Evolutionary conservation across 1,140 invertebrate species (phyloP).

Genomic region (Heliconius himera): DNA sequence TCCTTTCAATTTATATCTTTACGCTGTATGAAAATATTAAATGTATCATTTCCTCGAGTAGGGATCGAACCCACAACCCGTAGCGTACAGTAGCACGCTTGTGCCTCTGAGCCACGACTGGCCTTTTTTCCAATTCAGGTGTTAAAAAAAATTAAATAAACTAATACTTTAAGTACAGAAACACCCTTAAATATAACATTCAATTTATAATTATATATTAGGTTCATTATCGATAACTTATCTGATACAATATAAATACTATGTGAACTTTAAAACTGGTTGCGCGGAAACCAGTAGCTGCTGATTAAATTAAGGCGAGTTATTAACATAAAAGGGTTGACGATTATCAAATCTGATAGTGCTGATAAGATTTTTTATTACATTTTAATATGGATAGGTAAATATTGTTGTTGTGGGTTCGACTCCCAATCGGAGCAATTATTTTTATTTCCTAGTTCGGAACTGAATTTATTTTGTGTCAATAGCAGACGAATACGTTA

Average conservation of each 20-base stretch:
- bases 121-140: no score
- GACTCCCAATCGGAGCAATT: neutral
- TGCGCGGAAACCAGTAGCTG: conserved; percentile 13
- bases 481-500: no score
- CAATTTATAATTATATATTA: conserved; percentile 9
- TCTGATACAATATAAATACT: neutral
- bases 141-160: no score
- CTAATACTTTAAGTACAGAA: neutral
- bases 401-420: neutral
- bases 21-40: no score
- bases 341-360: conserved; percentile 21
- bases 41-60: no score
- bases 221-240: neutral
- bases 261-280: conserved; percentile 19
- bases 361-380: conserved; percentile 16
- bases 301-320: conserved; percentile 18
- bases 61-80: no score
- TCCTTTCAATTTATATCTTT: no score
- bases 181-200: neutral
- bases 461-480: no score
- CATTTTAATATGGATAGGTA: neutral
- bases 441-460: no score
- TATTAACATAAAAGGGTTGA: conserved; percentile 26
- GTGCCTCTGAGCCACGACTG: no score
- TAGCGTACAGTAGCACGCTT: no score